Evolutionary conservation across 2,113 vertebrate species (phyloP), one percentile per base, ranked within the genome.

Genomic region (Chloebia gouldiae): DNA sequence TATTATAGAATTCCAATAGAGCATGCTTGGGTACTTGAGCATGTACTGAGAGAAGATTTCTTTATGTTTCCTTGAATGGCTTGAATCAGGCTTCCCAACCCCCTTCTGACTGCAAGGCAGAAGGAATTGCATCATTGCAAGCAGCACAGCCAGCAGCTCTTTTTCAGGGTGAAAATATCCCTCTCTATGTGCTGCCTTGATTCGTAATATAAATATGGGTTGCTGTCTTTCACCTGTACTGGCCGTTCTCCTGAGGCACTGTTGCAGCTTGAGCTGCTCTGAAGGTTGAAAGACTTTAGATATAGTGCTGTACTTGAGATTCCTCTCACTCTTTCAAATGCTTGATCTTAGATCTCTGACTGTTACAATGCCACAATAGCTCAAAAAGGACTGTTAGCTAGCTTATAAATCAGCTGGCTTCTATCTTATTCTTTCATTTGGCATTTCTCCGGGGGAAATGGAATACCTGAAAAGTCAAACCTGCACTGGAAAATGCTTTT

Each of bases 281-380:
- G 1, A 60, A 40, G 61, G 57, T 40, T 92, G 73, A 91, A 59
- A 88, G 44, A 49, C 37, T 84, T 93, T 21, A 81, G 65, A 63
- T 57, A 78, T 2, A 70, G 22, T 40, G n/a, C 73, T 76, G 85
- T 66, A 57, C 57, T 85, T 85, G 73, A 0, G 1, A 87, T 89
- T 85, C 70, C 28, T 93, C 82, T 91, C 86, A 81, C 28, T 95
- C 83, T 95, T 84, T 92, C 64, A 72, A 84, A 92, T 65, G 65
- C 57, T 89, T 87, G 65, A 84, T 95, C 72, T 94, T 92, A 86
- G 88, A 81, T 88, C 51, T 92, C 49, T 93, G 69, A 17, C 78
- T 73, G 45, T 77, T 86, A 88, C 71, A 88, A 59, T 66, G 42
- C 13, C 33, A 90, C 63, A 92, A 65, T 80, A 90, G 75, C 79